A percentile compares a stretch with the other conserved stretches of the same genome.
Conservation (phyloP, 2,888 invertebrate genomes). For the Sinelater perroti region DNA sequence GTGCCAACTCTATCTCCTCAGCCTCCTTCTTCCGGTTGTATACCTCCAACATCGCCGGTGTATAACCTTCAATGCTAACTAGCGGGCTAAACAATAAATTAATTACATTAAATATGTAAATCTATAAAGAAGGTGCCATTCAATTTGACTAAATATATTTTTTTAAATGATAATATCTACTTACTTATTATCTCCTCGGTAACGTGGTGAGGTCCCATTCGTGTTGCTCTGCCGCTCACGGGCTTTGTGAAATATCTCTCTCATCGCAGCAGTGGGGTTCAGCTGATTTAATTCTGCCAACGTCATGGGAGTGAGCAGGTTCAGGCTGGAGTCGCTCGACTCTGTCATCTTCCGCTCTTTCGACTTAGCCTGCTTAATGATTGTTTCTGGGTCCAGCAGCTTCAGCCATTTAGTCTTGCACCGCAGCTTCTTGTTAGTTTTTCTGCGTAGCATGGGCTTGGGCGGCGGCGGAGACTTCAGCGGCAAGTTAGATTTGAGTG, state of each 20-base stretch:
- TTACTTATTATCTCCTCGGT: conserved; percentile 51
- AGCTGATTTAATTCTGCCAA: conserved; percentile 61
- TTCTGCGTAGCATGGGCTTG: conserved; percentile 60
- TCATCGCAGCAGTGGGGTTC: conserved; percentile 78
- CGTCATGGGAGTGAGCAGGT: conserved; percentile 59
- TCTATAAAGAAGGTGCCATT: too few relatives aligned
- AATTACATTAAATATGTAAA: too few relatives aligned
- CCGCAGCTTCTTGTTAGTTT: conserved; percentile 61
- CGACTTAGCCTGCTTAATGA: conserved; percentile 64
- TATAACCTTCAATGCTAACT: conserved; percentile 60
- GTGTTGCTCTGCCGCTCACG: conserved; percentile 61
- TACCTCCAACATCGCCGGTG: conserved; percentile 67
- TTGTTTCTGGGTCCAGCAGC: conserved; percentile 69
- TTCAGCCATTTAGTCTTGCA: conserved; percentile 73
- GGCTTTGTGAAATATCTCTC: conserved; percentile 70
- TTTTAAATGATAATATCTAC: too few relatives aligned
- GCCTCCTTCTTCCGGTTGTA: conserved; percentile 63
- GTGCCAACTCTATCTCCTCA: conserved; percentile 59
- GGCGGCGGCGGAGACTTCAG: conserved; percentile 52
- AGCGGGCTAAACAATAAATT: conserved; percentile 33
- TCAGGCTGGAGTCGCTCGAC: conserved; percentile 57
- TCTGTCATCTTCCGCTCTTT: conserved; percentile 60
- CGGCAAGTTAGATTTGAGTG: conserved; percentile 72
- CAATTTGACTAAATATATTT: too few relatives aligned
- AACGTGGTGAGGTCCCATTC: conserved; percentile 46